Conservation (phyloP, 2,113 vertebrate species). For the Caranx melampygus region DNA sequence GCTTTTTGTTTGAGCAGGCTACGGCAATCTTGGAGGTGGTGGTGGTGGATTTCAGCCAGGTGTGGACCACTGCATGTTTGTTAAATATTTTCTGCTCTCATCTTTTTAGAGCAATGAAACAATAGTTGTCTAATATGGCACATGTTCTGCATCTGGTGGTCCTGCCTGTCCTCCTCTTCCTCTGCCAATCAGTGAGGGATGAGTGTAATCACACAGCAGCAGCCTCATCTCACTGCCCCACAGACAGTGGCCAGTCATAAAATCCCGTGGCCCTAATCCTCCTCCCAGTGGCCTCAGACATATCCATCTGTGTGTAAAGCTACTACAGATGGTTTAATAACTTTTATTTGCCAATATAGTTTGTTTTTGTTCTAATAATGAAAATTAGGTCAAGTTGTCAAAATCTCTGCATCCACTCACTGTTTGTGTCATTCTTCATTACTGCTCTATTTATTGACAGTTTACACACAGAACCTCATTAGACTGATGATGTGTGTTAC, state of each 20-base stretch:
- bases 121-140: neutral
- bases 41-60: slow-evolving; percentile 77
- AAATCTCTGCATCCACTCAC: neutral
- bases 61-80: slow-evolving; percentile 36
- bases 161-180: slow-evolving; percentile 16
- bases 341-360: slow-evolving; percentile 14
- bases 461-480: neutral
- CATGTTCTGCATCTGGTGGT: slow-evolving; percentile 2
- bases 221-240: slow-evolving; percentile 27
- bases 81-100: neutral
- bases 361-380: neutral
- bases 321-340: slow-evolving; percentile 48
- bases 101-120: neutral
- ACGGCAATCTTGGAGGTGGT: slow-evolving; percentile 76
- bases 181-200: slow-evolving; percentile 37
- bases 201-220: slow-evolving; percentile 52
- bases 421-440: neutral
- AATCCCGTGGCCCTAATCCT: slow-evolving; percentile 44
- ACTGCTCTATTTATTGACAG: neutral
- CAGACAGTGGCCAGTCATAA: slow-evolving; percentile 20
- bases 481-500: neutral
- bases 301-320: slow-evolving; percentile 33
- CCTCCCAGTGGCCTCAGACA: slow-evolving; percentile 18
- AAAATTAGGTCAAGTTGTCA: slow-evolving; percentile 29
- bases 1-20: slow-evolving; percentile 69